Evolutionary conservation across 92 coral and sea anemone species (phyloP).

Genomic region (Pocillopora meandrina): DNA sequence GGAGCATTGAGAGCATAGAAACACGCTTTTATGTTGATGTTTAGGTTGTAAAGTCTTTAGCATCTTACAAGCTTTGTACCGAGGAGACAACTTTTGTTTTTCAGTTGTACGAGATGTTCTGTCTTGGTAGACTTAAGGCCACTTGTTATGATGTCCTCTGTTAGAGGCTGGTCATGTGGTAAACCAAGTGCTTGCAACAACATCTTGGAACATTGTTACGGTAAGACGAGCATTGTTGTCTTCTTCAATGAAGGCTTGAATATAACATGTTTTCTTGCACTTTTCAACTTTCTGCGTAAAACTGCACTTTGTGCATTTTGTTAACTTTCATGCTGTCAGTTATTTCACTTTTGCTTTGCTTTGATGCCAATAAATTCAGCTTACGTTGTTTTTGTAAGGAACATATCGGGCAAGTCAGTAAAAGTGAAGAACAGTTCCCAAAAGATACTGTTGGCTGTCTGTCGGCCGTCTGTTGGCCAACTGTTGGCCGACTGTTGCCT

Average conservation of each 20-base stretch:
- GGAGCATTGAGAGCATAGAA: neutral
- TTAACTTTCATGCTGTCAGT: neutral
- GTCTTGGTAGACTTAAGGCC: constrained; percentile 12
- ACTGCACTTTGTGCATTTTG: constrained; percentile 8
- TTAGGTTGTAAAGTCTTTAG: neutral
- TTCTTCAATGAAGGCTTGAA: constrained; percentile 2
- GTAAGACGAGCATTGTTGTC: neutral
- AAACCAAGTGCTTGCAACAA: constrained; percentile 9
- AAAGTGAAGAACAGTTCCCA: neutral
- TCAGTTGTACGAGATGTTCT: constrained; percentile 14
- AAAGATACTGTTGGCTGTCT: too few species aligned
- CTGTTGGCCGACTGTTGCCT: too few species aligned
- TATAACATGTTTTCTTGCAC: constrained; percentile 9
- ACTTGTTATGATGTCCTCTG: constrained; percentile 12
- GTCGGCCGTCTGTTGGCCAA: too few species aligned
- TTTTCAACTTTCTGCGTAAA: constrained; percentile 16
- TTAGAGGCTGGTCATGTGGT: constrained; percentile 7
- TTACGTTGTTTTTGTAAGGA: constrained; percentile 7
- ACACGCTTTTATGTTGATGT: too few species aligned
- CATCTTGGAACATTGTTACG: constrained; percentile 5
- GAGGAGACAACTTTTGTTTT: constrained; percentile 8
- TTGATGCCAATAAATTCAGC: constrained; percentile 14
- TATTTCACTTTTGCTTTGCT: neutral
- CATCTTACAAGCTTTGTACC: constrained; percentile 2
- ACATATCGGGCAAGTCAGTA: constrained; percentile 19